Percentiles rank a stretch among this genome's conserved stretches.
These are phyloP conservation scores for Ctena decussata DNA, from an alignment of 2,888 invertebrate genomes.

Conservation along the genomic window DNA sequence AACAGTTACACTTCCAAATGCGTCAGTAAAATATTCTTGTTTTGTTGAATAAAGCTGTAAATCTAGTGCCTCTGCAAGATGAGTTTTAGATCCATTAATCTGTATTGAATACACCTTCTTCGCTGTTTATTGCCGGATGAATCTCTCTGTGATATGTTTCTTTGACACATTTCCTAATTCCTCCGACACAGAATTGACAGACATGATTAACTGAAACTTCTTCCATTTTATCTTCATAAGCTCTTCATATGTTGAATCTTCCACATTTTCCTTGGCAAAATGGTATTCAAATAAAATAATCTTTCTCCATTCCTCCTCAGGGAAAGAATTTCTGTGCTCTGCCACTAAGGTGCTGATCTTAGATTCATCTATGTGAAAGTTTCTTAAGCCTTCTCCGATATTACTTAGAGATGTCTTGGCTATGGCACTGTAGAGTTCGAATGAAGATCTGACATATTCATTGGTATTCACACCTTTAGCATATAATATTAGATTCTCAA, in stretches of 20 bases:
- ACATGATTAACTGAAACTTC: background rate
- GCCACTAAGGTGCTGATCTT: background rate
- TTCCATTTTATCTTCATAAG: background rate
- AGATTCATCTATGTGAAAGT: background rate
- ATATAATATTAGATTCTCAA: background rate
- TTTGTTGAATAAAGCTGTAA: background rate
- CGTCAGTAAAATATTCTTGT: background rate
- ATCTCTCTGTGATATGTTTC: background rate
- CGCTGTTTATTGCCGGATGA: background rate
- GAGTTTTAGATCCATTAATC: background rate
- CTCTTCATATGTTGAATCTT: background rate
- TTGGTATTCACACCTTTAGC: background rate
- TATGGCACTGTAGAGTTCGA: background rate
- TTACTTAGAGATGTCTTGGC: background rate
- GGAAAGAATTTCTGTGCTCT: background rate
- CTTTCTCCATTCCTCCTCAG: background rate
- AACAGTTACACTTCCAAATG: background rate
- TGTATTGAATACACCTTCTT: background rate
- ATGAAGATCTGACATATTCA: background rate
- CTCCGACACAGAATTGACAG: background rate
- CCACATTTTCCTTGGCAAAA: background rate
- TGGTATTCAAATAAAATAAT: conserved; percentile 1
- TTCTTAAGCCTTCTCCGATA: background rate
- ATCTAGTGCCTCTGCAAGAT: background rate
- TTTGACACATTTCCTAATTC: background rate